These are phyloP conservation scores for Mus musculus DNA, from an alignment of 2,113 vertebrate species.

Conservation along the genomic window DNA sequence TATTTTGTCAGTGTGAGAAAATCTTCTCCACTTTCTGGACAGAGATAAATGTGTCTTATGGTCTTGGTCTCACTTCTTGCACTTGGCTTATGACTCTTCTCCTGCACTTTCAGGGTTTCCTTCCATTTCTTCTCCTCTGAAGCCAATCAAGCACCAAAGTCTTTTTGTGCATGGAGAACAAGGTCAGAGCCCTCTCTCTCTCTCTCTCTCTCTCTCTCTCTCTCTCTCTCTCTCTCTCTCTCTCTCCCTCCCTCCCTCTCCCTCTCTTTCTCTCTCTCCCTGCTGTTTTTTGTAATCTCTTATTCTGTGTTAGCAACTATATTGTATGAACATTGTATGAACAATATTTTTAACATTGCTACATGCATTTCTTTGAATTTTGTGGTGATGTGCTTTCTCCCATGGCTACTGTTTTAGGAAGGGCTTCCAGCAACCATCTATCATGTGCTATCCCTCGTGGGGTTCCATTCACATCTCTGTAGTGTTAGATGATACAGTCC, in stretches of 20 bases:
- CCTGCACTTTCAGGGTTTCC: neutral
- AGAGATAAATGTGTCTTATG: neutral
- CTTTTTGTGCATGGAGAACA: neutral
- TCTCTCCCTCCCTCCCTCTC: fast-evolving
- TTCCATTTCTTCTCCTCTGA: neutral
- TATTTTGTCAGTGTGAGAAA: neutral
- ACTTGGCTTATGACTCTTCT: neutral
- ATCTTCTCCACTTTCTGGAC: neutral
- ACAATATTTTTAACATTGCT: neutral
- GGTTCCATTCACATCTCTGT: neutral
- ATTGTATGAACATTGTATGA: neutral
- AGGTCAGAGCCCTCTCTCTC: neutral
- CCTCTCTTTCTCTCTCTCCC: fast-evolving
- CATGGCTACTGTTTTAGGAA: neutral
- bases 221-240: fast-evolving
- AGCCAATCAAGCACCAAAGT: neutral
- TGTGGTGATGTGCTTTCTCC: neutral
- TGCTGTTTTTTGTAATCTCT: neutral
- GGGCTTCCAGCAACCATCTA: neutral
- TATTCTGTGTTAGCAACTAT: neutral
- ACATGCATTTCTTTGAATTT: neutral
- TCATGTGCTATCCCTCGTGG: neutral
- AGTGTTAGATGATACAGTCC: neutral
- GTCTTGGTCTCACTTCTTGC: neutral
- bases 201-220: fast-evolving